Percentiles rank a stretch among this genome's conserved stretches.
phyloP scores from a whole-genome alignment of 2,888 invertebrate genomes.

The Pyrrhosoma nymphula region DNA sequence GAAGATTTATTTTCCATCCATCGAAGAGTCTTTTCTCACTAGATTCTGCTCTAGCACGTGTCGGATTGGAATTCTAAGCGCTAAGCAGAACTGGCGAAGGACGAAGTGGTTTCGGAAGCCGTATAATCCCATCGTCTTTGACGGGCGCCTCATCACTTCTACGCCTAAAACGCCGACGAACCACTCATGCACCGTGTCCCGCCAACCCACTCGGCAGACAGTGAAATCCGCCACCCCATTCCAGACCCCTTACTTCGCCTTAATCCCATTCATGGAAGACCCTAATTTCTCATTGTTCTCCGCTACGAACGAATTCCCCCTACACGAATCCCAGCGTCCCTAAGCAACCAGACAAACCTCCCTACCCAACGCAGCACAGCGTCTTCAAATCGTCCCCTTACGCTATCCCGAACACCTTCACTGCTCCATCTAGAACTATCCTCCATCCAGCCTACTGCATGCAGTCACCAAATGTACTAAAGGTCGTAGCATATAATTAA shows the following conservation, averaged over 20 bases:
- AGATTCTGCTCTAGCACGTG: no score
- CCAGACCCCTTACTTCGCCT: not conserved
- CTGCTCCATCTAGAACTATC: no score
- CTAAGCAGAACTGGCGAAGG: not conserved
- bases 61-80: no score
- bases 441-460: no score
- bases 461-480: no score
- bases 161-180: not conserved
- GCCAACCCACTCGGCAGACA: not conserved
- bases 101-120: not conserved
- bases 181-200: not conserved
- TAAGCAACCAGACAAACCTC: not conserved
- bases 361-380: not conserved
- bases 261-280: conserved; percentile 20
- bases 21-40: no score
- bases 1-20: no score
- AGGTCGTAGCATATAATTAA: no score
- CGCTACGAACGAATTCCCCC: not conserved
- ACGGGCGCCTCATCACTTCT: not conserved
- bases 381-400: no score
- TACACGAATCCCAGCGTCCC: not conserved
- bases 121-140: not conserved
- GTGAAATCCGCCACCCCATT: not conserved
- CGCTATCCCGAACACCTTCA: no score
- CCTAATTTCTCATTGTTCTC: conserved; percentile 53